phyloP scores from a whole-genome alignment of 2,113 vertebrate genomes.

The Suncus etruscus region DNA sequence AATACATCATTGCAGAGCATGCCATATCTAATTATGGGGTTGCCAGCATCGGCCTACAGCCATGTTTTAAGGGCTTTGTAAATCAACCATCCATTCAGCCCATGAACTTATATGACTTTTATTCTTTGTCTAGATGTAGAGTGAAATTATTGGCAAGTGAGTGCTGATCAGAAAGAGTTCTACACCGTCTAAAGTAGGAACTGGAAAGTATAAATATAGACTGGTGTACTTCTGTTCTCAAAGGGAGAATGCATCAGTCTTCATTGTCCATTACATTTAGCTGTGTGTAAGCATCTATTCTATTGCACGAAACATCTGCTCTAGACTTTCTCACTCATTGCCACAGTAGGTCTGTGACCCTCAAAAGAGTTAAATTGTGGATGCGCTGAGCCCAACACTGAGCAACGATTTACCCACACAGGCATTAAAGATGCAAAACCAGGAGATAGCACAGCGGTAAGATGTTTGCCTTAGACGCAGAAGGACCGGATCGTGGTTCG shows the following conservation, averaged over 20 bases:
- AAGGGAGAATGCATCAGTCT: conserved; percentile 65
- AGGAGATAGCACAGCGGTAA: too few relatives aligned
- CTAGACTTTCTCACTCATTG: background rate
- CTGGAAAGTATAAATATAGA: conserved; percentile 77
- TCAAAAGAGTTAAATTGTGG: background rate
- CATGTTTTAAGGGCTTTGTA: conserved; percentile 80
- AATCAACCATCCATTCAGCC: conserved; percentile 76
- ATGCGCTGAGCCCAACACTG: background rate
- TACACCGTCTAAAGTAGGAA: conserved; percentile 75
- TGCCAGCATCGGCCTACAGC: conserved; percentile 81
- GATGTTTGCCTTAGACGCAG: too few relatives aligned
- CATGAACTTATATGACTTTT: conserved; percentile 80
- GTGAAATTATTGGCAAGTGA: conserved; percentile 77
- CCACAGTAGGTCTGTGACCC: background rate
- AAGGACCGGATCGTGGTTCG: too few relatives aligned
- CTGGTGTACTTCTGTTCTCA: conserved; percentile 63
- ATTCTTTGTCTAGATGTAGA: conserved; percentile 76
- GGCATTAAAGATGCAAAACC: background rate
- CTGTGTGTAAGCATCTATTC: conserved; percentile 9
- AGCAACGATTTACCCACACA: background rate
- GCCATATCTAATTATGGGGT: conserved; percentile 81
- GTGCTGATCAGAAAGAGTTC: conserved; percentile 75
- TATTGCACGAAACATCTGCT: background rate
- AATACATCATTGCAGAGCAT: conserved; percentile 74
- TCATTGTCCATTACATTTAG: conserved; percentile 73